These are phyloP conservation scores for Ligdia adustata DNA, from an alignment of 2,888 invertebrate genomes.

Conservation along the genomic window DNA sequence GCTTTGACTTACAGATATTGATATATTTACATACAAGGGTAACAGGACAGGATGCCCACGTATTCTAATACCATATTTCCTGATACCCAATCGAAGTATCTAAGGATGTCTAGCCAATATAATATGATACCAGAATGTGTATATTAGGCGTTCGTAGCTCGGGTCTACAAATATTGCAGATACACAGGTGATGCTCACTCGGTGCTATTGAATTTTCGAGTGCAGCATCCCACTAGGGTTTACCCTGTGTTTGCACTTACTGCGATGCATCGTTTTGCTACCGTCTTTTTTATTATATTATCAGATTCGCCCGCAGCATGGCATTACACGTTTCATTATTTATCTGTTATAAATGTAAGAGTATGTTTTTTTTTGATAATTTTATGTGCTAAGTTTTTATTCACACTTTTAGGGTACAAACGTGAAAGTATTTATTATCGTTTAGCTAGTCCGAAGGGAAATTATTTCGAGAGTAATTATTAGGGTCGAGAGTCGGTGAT, in stretches of 20 bases:
- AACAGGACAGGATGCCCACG: too few relatives aligned
- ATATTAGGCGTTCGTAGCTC: slow-evolving; percentile 1
- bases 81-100: too few relatives aligned
- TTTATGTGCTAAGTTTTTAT: slow-evolving; percentile 62
- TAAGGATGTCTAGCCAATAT: too few relatives aligned
- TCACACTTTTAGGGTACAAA: slow-evolving; percentile 69
- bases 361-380: slow-evolving; percentile 59
- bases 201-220: slow-evolving; percentile 65
- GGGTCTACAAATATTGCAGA: slow-evolving; percentile 9
- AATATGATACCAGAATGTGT: background rate
- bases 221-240: slow-evolving; percentile 31
- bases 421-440: slow-evolving; percentile 66
- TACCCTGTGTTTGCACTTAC: slow-evolving; percentile 48
- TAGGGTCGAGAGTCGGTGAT: slow-evolving; percentile 19
- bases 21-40: too few relatives aligned
- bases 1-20: too few relatives aligned
- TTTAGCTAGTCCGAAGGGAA: slow-evolving; percentile 65
- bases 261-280: slow-evolving; percentile 45
- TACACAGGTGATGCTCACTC: slow-evolving; percentile 58
- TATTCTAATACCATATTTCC: too few relatives aligned
- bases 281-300: too few relatives aligned
- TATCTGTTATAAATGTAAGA: slow-evolving; percentile 48
- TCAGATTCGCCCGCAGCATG: slow-evolving; percentile 14
- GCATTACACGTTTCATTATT: slow-evolving; percentile 45
- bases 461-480: slow-evolving; percentile 44